A percentile compares a stretch with the other conserved stretches of the same genome.
Conservation (phyloP, 2,888 invertebrate species). For the Galerucella calmariensis region DNA sequence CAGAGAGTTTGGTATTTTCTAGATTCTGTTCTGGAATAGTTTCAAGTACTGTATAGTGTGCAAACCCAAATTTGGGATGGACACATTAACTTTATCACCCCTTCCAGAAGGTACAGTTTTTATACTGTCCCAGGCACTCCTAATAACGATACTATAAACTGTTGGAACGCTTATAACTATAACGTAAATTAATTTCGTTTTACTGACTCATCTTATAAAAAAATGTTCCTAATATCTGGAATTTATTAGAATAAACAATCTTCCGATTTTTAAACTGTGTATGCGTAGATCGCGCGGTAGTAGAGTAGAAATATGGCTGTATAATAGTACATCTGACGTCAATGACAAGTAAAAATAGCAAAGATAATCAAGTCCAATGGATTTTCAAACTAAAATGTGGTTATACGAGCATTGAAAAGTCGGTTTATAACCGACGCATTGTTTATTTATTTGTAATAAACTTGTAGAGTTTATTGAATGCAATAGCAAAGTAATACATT, state of each 20-base stretch:
- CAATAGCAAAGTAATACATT: background rate
- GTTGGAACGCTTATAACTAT: too few relatives aligned
- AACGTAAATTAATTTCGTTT: background rate
- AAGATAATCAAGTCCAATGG: slow-evolving; percentile 24
- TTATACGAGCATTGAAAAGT: background rate
- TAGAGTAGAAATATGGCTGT: slow-evolving; percentile 23
- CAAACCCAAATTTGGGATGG: too few relatives aligned
- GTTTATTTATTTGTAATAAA: slow-evolving; percentile 18
- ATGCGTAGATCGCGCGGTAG: background rate
- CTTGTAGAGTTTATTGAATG: slow-evolving; percentile 4
- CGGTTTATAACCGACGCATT: background rate
- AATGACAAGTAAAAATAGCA: slow-evolving; percentile 30
- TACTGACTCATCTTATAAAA: background rate
- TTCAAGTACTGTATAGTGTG: too few relatives aligned
- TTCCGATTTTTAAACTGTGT: background rate
- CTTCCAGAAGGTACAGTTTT: too few relatives aligned
- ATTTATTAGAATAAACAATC: slow-evolving; percentile 8
- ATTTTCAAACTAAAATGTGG: slow-evolving; percentile 16
- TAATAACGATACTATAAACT: too few relatives aligned
- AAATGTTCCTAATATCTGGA: background rate
- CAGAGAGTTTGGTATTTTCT: too few relatives aligned
- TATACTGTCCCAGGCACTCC: too few relatives aligned
- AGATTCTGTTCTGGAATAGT: background rate
- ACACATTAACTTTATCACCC: too few relatives aligned
- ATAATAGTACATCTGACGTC: slow-evolving; percentile 31